Conservation (phyloP, 2,888 invertebrate species). For the Gari tellinella region DNA sequence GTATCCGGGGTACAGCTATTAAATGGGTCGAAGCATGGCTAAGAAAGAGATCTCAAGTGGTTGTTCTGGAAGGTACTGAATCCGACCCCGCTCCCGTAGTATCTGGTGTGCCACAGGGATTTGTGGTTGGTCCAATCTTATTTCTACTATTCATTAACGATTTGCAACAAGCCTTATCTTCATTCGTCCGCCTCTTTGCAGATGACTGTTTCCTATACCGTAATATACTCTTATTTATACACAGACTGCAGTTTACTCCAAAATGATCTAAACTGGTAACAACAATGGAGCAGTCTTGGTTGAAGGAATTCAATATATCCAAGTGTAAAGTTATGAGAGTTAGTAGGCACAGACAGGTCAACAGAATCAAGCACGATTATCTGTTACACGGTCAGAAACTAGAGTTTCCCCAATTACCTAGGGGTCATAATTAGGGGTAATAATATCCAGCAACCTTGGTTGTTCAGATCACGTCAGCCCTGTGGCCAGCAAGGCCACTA, state of each 20-base stretch:
- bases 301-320: constrained; percentile 17
- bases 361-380: too few relatives aligned
- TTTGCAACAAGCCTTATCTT: constrained; percentile 4
- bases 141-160: constrained; percentile 22
- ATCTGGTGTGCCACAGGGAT: constrained; percentile 27
- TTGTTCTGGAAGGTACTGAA: constrained; percentile 20
- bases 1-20: constrained; percentile 8
- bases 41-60: constrained; percentile 17
- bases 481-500: not conserved
- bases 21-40: constrained; percentile 14
- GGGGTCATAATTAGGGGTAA: not conserved
- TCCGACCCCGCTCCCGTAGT: constrained; percentile 10
- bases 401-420: not conserved
- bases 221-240: not conserved
- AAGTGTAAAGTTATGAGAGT: constrained; percentile 20
- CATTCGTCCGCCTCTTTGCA: constrained; percentile 1
- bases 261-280: constrained; percentile 11
- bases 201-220: constrained; percentile 23
- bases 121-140: constrained; percentile 27
- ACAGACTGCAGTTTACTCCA: constrained; percentile 5
- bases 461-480: not conserved
- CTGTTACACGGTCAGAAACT: too few relatives aligned
- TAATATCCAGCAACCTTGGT: not conserved
- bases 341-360: not conserved
- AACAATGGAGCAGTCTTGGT: constrained; percentile 19